Conservation (phyloP, 2,888 invertebrate species). For the Aphodius granarius region DNA sequence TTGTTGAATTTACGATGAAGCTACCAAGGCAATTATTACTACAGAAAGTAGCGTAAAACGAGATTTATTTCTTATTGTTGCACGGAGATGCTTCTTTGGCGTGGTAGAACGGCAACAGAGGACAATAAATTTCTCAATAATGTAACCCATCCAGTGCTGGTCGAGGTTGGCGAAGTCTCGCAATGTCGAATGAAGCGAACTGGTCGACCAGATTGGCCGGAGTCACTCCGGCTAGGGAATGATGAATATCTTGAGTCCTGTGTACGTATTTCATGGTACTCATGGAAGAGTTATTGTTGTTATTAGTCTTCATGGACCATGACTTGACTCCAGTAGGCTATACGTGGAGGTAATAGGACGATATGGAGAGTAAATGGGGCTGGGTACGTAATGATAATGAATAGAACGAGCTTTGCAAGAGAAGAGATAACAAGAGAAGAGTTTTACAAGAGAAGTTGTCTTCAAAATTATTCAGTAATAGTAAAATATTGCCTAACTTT, state of each 20-base stretch:
- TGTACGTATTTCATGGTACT: not conserved
- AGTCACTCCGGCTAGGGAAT: not conserved
- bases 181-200: not conserved
- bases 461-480: too few species aligned
- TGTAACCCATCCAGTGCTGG: not conserved
- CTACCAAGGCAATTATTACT: constrained; percentile 1
- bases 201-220: not conserved
- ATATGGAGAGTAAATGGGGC: not conserved
- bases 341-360: not conserved
- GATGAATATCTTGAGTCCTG: constrained; percentile 3
- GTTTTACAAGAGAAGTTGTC: too few species aligned
- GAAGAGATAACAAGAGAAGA: too few species aligned
- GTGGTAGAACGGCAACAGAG: not conserved
- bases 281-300: constrained; percentile 13
- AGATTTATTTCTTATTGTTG: constrained; percentile 20
- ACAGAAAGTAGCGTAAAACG: not conserved
- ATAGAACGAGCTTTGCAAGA: too few species aligned
- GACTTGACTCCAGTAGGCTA: not conserved
- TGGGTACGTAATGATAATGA: not conserved
- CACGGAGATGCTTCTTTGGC: constrained; percentile 1
- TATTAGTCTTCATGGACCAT: constrained; percentile 12
- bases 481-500: not conserved
- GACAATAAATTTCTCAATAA: constrained; percentile 6
- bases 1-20: not conserved
- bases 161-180: not conserved